phyloP scores from a whole-genome alignment of 2,888 invertebrate genomes.

The Euzophera pinguis region DNA sequence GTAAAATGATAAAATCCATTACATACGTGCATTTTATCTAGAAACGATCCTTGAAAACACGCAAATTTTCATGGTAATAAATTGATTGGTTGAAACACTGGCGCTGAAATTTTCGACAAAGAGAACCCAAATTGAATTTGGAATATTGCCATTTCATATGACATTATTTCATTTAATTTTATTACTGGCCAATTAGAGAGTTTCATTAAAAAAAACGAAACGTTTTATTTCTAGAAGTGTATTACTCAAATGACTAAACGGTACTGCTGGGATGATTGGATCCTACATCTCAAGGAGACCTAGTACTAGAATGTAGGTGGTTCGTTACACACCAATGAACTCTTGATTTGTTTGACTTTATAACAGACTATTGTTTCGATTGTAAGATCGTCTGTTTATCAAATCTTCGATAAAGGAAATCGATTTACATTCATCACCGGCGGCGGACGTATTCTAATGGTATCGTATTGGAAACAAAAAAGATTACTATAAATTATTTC shows the following conservation, averaged over 20 bases:
- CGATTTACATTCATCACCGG: conserved; percentile 8
- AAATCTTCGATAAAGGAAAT: conserved; percentile 18
- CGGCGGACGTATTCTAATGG: conserved; percentile 7
- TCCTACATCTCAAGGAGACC: conserved; percentile 57
- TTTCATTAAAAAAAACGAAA: neutral
- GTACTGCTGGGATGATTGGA: conserved; percentile 38
- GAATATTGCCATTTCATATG: conserved; percentile 8
- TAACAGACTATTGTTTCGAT: conserved; percentile 37
- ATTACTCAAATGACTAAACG: conserved; percentile 30
- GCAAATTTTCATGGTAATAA: conserved; percentile 1
- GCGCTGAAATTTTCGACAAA: neutral
- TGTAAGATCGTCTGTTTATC: conserved; percentile 35
- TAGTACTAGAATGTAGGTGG: conserved; percentile 40
- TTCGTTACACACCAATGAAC: conserved; percentile 57
- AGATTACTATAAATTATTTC: too few species aligned
- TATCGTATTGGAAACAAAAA: neutral
- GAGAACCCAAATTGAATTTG: conserved; percentile 10
- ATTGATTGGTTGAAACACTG: neutral
- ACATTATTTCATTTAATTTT: neutral
- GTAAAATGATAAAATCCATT: too few species aligned
- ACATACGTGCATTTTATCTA: conserved; percentile 5
- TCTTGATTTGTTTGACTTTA: conserved; percentile 27
- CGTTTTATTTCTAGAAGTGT: conserved; percentile 19
- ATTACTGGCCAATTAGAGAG: neutral
- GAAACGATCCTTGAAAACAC: neutral